Conservation (phyloP, 2,797 vertebrate genomes). For the Leuciscus waleckii region DNA sequence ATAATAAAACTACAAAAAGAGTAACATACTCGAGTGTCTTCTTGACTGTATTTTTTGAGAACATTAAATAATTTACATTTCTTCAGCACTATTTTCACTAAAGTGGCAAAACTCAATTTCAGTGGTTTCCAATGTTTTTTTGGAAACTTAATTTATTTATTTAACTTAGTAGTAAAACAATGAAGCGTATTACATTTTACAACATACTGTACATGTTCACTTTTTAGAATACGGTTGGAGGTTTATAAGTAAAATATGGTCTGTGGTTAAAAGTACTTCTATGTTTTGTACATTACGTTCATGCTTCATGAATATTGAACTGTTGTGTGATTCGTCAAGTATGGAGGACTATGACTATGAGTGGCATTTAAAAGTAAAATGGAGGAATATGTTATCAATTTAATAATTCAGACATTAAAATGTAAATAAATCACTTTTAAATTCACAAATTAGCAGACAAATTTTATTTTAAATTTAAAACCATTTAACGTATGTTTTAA, state of each 20-base stretch:
- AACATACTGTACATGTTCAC: neutral
- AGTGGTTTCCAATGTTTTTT: neutral
- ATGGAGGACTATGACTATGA: neutral
- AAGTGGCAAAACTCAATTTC: neutral
- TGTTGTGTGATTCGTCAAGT: neutral
- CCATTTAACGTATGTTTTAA: neutral
- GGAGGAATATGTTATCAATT: neutral
- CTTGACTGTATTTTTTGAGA: neutral
- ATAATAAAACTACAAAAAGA: constrained; percentile 71
- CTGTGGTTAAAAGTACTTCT: neutral
- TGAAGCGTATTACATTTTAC: neutral
- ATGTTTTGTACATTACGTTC: neutral
- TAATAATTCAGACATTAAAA: neutral
- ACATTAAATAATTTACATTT: neutral
- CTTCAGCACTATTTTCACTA: too few species aligned
- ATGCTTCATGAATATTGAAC: neutral
- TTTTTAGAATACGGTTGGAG: neutral
- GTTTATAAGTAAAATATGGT: neutral
- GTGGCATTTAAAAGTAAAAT: neutral
- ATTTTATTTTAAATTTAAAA: too few species aligned
- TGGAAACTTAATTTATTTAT: neutral
- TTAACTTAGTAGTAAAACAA: neutral
- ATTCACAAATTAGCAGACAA: neutral
- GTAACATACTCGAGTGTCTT: constrained; percentile 33
- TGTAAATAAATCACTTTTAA: neutral